These are phyloP conservation scores for Schizopygopsis malacanthus DNA, from an alignment of 2,797 vertebrate genomes.

Conservation along the genomic window DNA sequence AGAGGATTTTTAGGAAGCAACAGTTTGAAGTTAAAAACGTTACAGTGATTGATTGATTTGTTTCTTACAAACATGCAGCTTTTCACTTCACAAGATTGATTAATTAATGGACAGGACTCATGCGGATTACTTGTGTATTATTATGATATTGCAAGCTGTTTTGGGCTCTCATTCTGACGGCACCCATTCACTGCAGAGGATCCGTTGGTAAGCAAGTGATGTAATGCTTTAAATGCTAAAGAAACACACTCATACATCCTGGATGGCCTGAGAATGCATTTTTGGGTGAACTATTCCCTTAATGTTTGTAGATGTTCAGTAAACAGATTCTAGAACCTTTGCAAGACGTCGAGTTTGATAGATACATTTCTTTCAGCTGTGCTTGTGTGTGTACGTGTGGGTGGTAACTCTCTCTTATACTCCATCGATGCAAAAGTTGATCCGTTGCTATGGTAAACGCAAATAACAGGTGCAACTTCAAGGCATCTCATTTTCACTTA, in stretches of 20 bases:
- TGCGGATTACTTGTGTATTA: not conserved
- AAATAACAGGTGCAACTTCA: slow-evolving; percentile 57
- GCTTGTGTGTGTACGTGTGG: slow-evolving; percentile 1
- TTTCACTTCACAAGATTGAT: not conserved
- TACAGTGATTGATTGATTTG: not conserved
- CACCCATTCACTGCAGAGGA: not conserved
- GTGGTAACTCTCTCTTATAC: slow-evolving; percentile 38
- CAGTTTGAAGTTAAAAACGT: not conserved
- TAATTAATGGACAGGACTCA: not conserved
- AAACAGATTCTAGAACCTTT: not conserved
- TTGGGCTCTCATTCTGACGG: not conserved
- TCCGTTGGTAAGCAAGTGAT: not conserved
- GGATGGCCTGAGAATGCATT: not conserved
- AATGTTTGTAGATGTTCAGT: slow-evolving; percentile 4
- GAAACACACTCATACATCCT: not conserved
- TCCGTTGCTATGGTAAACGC: slow-evolving; percentile 53
- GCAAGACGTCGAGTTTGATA: not conserved
- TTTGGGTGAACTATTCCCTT: not conserved
- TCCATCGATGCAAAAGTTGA: slow-evolving; percentile 42
- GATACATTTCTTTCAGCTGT: not conserved
- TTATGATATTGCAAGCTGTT: not conserved
- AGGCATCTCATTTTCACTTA: slow-evolving; percentile 36
- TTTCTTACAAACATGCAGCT: not conserved
- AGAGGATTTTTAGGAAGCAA: not conserved
- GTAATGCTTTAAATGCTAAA: not conserved